Base-by-base conservation (phyloP, 1,140 invertebrate genomes). In the Aplysia californica region DNA sequence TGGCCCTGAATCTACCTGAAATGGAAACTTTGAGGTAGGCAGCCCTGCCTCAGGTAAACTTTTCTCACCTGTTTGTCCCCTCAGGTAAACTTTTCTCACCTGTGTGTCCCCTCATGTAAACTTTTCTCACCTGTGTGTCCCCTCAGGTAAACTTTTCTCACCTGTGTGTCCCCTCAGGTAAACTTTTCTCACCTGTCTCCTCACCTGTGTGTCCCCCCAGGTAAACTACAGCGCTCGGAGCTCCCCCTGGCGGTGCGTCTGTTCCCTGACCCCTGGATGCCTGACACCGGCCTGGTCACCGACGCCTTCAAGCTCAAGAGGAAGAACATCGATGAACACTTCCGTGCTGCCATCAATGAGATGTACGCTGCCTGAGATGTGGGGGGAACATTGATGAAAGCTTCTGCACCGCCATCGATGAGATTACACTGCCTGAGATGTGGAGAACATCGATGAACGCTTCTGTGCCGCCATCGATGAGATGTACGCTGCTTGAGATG, bases 301-400 rank as follows among this genome's bases (percentile, higher is more conserved):
- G 98, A 98, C 80, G 97, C 98, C 58, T 96, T 98, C 89, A 99
- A 99, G 91, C 92, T 99, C 79, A 98, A 98, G 90, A 92, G 98
- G 79, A 98, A 97, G 92, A 95, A 96, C 84, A 97, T 99, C 74
- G 95, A 98, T 89, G 95, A 97, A 75, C 92, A 93, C 83, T 99
- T 98, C 91, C 93, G 96, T 88, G 92, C 94, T 72, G 95, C 97
- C 88, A 96, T 99, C 84, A 95, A 96, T 85, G 91, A 94, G 79
- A 97, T 98, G 95, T 99, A 98, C 20, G 44, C 44, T n/a, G n/a
- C 10, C 44, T 50, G n/a, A n/a, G 44, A n/a, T n/a, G n/a, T n/a
- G n/a, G n/a, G n/a, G n/a, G n/a, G n/a, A n/a, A n/a, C n/a, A n/a
- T n/a, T n/a, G n/a, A n/a, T n/a, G n/a, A n/a, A n/a, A n/a, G n/a